Percentiles rank a stretch among this genome's conserved stretches.
These are phyloP conservation scores for Drosophila pachea DNA, from an alignment of 1,140 invertebrate species.

Conservation along the genomic window DNA sequence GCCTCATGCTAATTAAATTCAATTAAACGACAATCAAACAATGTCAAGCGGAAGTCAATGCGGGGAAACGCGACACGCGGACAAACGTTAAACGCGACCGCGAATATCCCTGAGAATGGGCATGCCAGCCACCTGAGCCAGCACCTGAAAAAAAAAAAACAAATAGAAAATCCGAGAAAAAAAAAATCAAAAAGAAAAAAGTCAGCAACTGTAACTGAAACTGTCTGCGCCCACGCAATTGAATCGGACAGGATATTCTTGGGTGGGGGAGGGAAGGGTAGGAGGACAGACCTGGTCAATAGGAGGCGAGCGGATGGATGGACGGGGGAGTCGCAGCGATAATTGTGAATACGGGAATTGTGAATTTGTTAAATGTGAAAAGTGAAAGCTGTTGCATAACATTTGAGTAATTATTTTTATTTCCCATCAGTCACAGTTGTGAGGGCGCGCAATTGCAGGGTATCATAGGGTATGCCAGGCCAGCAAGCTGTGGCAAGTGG, in stretches of 20 bases:
- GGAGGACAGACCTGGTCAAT: slow-evolving; percentile 6
- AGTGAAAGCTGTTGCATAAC: slow-evolving; percentile 72
- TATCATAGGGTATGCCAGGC: not conserved
- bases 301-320: not conserved
- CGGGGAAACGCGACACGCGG: slow-evolving; percentile 23
- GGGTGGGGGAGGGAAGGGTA: not conserved
- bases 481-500: too few relatives aligned
- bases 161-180: not conserved
- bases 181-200: not conserved
- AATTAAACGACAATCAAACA: slow-evolving; percentile 79
- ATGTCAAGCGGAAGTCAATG: slow-evolving; percentile 73
- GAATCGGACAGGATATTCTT: not conserved
- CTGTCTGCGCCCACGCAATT: slow-evolving; percentile 49
- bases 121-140: slow-evolving; percentile 3
- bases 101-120: slow-evolving; percentile 26
- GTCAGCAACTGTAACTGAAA: slow-evolving; percentile 8
- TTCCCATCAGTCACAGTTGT: slow-evolving; percentile 16
- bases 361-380: slow-evolving; percentile 65
- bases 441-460: not conserved
- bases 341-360: slow-evolving; percentile 23
- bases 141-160: slow-evolving; percentile 33
- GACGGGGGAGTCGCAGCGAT: slow-evolving; percentile 2
- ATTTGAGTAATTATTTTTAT: slow-evolving; percentile 74
- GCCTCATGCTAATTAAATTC: slow-evolving; percentile 78
- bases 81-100: slow-evolving; percentile 35